These are phyloP conservation scores for Stegodyphus dumicola DNA, from an alignment of 1,140 invertebrate genomes.

Conservation along the genomic window DNA sequence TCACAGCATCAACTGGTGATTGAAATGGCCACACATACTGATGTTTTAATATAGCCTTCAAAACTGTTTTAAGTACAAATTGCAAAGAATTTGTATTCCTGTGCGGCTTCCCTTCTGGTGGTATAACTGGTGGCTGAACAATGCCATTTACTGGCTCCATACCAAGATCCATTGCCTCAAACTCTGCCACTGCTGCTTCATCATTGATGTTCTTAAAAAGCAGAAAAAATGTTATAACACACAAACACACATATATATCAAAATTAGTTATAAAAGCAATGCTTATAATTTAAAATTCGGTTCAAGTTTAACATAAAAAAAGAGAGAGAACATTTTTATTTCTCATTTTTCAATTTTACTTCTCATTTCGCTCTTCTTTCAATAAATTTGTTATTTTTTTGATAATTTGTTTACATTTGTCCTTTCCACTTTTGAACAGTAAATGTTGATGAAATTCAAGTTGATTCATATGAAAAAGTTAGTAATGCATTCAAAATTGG, in stretches of 20 bases:
- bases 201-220: constrained; percentile 40
- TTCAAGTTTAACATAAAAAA: too few species aligned
- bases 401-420: too few species aligned
- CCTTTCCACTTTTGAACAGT: too few species aligned
- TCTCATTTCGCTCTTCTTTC: too few species aligned
- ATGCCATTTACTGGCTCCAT: constrained; percentile 52
- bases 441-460: too few species aligned
- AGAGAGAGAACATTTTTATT: too few species aligned
- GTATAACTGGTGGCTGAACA: constrained; percentile 48
- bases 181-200: constrained; percentile 56
- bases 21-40: constrained; percentile 98
- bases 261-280: not conserved
- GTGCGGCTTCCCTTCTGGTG: constrained; percentile 72
- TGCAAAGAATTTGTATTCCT: constrained; percentile 92
- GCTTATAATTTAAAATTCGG: not conserved
- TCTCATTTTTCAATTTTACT: too few species aligned
- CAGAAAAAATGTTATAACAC: not conserved
- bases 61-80: constrained; percentile 91
- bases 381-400: too few species aligned
- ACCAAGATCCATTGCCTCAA: constrained; percentile 65
- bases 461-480: too few species aligned
- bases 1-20: constrained; percentile 94
- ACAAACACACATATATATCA: not conserved
- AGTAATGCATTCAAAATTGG: not conserved
- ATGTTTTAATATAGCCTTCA: constrained; percentile 97